Base-by-base conservation (phyloP, 2,113 vertebrate genomes). In the Capricornis sumatraensis region DNA sequence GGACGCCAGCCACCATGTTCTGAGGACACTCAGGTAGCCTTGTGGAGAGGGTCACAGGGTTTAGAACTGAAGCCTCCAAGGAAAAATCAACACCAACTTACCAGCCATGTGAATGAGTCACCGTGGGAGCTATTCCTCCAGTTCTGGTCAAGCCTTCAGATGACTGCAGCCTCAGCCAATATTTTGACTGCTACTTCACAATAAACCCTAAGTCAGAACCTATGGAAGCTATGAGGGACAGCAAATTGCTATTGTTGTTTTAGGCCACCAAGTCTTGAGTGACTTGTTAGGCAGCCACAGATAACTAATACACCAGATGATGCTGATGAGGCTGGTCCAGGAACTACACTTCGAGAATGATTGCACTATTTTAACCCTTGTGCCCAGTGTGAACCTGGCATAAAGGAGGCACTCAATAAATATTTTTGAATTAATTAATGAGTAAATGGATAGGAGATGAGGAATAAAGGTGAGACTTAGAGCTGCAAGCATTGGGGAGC, bases 271-370 rank as follows among this genome's bases (percentile, higher is more conserved):
- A 33, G 6, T 43, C 40, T 55, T 27, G 50, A 23, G 33, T 15
- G 27, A 52, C 21, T 36, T 45, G 15, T 74, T 21, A 53, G 23
- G 71, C 13, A 89, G 16, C 7, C 30, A n/a, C 0, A 87, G 27
- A 17, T 74, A 30, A 50, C 50, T 19, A 60, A 40, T 0, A 90
- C 9, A 86, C 16, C 21, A 71, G 84, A 36, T 45, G 50, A 45
- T 28, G 7, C 1, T 5, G 3, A 33, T 36, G 5, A 10, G 2
- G 21, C 21, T 55, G n/a, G 47, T 53, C 43, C 33, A 36, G 2
- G 21, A 36, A 43, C 19, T 6, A 43, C 33, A 40, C 28, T 50
- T 27, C 1, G 21, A 58, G 23, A 86, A 79, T 4, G 21, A 47
- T 2, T 25, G 3, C 3, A 0, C 21, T 10, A 40, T 53, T 87